Conservation (phyloP, 2,113 vertebrate genomes). For the crab-eating macaque (Macaca fascicularis) region DNA sequence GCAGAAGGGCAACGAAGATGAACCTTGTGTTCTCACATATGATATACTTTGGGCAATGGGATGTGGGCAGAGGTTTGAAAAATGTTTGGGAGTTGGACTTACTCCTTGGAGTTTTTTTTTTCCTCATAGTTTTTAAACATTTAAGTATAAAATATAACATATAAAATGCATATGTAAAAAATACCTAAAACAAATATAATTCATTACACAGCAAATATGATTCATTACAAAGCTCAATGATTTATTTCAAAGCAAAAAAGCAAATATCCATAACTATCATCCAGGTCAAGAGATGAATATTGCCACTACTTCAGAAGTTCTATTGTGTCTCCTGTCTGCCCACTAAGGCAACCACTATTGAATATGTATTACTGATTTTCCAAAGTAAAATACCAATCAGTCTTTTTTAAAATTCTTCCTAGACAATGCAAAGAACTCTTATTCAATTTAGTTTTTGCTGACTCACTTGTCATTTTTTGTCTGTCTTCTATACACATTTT, state of each 20-base stretch:
- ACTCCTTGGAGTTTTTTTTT: neutral
- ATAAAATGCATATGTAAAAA: neutral
- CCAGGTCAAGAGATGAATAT: neutral
- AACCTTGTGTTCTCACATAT: neutral
- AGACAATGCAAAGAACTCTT: neutral
- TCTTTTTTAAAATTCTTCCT: neutral
- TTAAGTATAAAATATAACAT: conserved; percentile 8
- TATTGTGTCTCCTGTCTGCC: neutral
- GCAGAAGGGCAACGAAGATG: neutral
- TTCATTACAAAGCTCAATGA: neutral
- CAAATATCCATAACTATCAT: neutral
- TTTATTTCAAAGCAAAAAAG: conserved; percentile 10
- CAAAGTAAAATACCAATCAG: neutral
- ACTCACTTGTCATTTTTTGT: neutral
- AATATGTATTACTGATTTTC: neutral
- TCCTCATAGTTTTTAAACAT: neutral
- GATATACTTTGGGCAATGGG: neutral
- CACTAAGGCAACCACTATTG: neutral
- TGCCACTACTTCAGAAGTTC: neutral
- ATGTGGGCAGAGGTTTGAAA: neutral
- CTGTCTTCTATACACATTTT: neutral
- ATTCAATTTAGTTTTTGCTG: neutral
- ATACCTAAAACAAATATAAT: neutral
- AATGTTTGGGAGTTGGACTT: neutral
- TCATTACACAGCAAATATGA: neutral